Percentiles rank a stretch among this genome's conserved stretches.
Conservation (phyloP, 2,888 invertebrate species). For the Diadegma fenestrale region DNA sequence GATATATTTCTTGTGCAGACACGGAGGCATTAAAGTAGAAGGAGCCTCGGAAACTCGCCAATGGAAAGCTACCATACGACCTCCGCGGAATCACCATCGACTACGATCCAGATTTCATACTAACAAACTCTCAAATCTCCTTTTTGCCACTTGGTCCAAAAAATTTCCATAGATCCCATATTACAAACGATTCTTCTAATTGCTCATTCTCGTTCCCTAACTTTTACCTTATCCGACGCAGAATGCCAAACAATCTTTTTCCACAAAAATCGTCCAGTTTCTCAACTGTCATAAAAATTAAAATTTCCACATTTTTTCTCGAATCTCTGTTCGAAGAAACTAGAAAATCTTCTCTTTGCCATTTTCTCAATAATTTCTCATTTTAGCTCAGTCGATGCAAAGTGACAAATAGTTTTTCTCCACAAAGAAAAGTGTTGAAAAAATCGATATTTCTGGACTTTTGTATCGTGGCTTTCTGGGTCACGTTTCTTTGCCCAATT, state of each 20-base stretch:
- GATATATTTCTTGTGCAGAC: slow-evolving; percentile 34
- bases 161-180: neutral
- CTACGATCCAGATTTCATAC: slow-evolving; percentile 66
- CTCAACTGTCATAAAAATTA: neutral
- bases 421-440: too few species aligned
- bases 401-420: too few species aligned
- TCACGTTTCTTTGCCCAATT: too few species aligned
- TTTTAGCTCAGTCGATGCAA: too few species aligned
- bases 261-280: neutral
- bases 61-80: slow-evolving; percentile 73
- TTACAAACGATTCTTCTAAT: neutral
- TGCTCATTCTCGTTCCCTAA: neutral
- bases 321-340: too few species aligned
- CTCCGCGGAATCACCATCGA: slow-evolving; percentile 76
- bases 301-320: neutral
- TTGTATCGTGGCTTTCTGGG: too few species aligned
- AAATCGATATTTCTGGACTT: too few species aligned
- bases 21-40: slow-evolving; percentile 31
- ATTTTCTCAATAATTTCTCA: too few species aligned
- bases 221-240: neutral
- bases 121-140: slow-evolving; percentile 29
- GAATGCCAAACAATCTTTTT: neutral
- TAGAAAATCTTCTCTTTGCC: too few species aligned
- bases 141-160: neutral
- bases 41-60: slow-evolving; percentile 2